phyloP scores from a whole-genome alignment of 2,888 invertebrate genomes.

The Harpalus rubripes region DNA sequence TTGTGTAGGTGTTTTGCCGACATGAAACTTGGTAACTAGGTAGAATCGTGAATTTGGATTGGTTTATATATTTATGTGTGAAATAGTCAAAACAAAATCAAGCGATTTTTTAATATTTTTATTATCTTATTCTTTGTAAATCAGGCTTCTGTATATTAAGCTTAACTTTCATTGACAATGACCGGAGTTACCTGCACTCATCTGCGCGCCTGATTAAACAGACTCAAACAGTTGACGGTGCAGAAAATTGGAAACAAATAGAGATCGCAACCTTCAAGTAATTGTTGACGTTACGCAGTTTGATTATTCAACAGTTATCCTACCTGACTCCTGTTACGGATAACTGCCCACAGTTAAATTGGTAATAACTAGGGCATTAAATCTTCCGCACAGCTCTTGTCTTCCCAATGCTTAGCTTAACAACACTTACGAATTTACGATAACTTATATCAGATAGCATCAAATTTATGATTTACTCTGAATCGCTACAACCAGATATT shows the following conservation, averaged over 20 bases:
- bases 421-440: slow-evolving; percentile 24
- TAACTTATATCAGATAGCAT: slow-evolving; percentile 2
- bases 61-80: no score
- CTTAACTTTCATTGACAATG: slow-evolving; percentile 59
- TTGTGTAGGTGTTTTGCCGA: no score
- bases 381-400: neutral
- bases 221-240: slow-evolving; percentile 56
- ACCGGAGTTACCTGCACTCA: slow-evolving; percentile 13
- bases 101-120: no score
- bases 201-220: slow-evolving; percentile 43
- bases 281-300: slow-evolving; percentile 46
- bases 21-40: no score
- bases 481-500: slow-evolving; percentile 6
- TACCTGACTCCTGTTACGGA: slow-evolving; percentile 34
- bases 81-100: no score
- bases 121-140: no score
- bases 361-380: slow-evolving; percentile 46
- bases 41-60: no score
- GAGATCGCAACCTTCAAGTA: slow-evolving; percentile 55
- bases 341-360: slow-evolving; percentile 29
- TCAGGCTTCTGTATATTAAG: slow-evolving; percentile 21
- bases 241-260: slow-evolving; percentile 62
- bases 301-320: slow-evolving; percentile 51
- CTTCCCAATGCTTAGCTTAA: neutral
- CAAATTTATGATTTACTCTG: slow-evolving; percentile 22